Evolutionary conservation across 2,888 invertebrate species (phyloP), one percentile per base, ranked within the genome.

Genomic region (Drosophila trichaetosa): DNA sequence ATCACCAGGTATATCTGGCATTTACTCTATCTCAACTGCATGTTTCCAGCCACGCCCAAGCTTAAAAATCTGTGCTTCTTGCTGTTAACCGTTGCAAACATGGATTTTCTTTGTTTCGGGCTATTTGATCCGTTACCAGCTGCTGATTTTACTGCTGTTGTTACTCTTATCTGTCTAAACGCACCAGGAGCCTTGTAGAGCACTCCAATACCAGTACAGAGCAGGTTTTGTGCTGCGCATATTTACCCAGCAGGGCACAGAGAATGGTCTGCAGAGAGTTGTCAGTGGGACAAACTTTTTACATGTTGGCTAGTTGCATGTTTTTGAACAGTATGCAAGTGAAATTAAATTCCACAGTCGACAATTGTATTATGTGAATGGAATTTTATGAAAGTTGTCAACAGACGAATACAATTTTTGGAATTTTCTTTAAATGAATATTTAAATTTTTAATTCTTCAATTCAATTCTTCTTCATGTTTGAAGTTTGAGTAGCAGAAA

Each of bases 91-190:
- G 60, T 48, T 64, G 60, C 51, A 57, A 31, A 60, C 71, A 65
- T 46, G 49, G 79, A 68, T 79, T 62, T 65, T 53, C 62, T 71
- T 75, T 79, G 63, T 70, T 62, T 69, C 38, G 33, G 54, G 13
- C 57, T 49, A 63, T 56, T 63, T 65, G 40, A 13, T 33, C 29
- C 36, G 31, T 10, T 11, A 1, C 24, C 46, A 24, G 46, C 33
- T 36, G 33, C 49, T 63, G 51, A 29, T 40, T 31, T 27, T 46
- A 33, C 56, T 60, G 42, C 52, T 42, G 51, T n/a, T 27, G 34
- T 24, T 38, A n/a, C 36, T 64, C 48, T 18, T 58, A 61, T 75
- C 75, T 64, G 38, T 27, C 70, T 70, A 27, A 70, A 33, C 36
- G 66, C 61, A 69, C 56, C 31, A 46, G 57, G 66, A 64, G 65